phyloP scores from a whole-genome alignment of 2,113 vertebrate species.

The Ivindomyrus marchei region DNA sequence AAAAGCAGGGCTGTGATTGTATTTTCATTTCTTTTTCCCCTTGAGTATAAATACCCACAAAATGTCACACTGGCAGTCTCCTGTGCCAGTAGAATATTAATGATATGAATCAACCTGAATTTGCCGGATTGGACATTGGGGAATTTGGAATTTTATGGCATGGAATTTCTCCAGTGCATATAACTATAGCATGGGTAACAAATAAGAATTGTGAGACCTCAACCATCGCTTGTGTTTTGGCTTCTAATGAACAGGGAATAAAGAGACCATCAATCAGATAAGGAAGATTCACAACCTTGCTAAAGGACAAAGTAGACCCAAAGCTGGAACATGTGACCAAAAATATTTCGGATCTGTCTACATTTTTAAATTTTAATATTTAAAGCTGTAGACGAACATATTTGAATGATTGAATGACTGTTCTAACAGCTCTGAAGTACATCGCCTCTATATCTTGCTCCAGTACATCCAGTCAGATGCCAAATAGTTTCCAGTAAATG shows the following conservation, averaged over 20 bases:
- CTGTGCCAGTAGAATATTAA: neutral
- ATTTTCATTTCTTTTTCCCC: constrained; percentile 13
- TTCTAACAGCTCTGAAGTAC: neutral
- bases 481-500: neutral
- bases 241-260: neutral
- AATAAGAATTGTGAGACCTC: neutral
- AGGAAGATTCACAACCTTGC: neutral
- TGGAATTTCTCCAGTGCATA: neutral
- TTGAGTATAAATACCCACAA: neutral
- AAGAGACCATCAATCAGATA: neutral
- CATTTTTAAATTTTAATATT: neutral
- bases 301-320: neutral
- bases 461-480: neutral
- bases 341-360: neutral
- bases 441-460: neutral
- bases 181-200: neutral
- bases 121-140: neutral
- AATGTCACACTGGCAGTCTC: neutral
- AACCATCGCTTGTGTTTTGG: neutral
- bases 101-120: neutral
- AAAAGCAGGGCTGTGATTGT: constrained; percentile 20
- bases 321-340: neutral
- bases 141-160: neutral
- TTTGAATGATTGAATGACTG: neutral
- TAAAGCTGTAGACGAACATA: neutral